A percentile compares a stretch with the other conserved stretches of the same genome.
Conservation (phyloP, 2,113 vertebrate genomes). For the Heptranchias perlo region DNA sequence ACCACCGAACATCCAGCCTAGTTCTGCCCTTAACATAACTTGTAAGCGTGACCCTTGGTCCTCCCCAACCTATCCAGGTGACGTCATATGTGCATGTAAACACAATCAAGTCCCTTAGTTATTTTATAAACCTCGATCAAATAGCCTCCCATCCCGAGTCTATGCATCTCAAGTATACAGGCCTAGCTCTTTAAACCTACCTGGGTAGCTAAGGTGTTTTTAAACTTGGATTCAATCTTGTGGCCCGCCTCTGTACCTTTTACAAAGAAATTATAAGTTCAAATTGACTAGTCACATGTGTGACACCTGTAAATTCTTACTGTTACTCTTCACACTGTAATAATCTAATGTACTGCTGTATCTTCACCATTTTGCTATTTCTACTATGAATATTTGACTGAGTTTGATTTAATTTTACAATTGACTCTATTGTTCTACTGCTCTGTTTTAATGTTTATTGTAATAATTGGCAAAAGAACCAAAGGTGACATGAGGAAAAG, state of each 20-base stretch:
- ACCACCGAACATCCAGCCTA: background rate
- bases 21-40: background rate
- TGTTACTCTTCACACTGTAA: background rate
- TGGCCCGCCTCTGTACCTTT: background rate
- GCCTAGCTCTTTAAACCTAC: background rate
- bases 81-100: too few species aligned
- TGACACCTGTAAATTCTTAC: background rate
- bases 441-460: background rate
- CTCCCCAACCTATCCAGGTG: background rate
- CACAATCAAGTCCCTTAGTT: background rate
- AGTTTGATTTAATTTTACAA: background rate
- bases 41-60: background rate
- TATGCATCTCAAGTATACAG: background rate
- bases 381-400: background rate
- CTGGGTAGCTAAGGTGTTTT: background rate
- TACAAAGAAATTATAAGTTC: background rate
- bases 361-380: background rate
- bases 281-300: background rate
- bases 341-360: background rate
- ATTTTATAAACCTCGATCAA: background rate
- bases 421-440: background rate
- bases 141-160: too few species aligned
- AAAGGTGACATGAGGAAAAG: too few species aligned
- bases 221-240: background rate
- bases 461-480: too few species aligned